Evolutionary conservation across 2,888 invertebrate genomes (phyloP).

Genomic region (Thymelicus lineola): DNA sequence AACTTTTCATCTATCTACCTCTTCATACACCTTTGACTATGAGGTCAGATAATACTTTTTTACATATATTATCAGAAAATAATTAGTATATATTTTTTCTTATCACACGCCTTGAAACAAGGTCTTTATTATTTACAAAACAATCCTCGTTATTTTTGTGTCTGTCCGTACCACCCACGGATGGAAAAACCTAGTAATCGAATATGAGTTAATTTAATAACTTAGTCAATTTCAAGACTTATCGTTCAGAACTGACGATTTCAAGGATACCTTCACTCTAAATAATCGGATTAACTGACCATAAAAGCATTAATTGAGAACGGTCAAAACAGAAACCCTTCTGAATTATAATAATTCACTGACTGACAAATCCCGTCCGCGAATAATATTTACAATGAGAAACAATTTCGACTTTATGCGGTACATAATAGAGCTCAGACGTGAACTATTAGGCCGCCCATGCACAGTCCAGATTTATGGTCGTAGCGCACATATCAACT

Average conservation of each 20-base stretch:
- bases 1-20: no score
- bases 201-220: neutral
- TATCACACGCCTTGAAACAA: no score
- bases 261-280: slow-evolving; percentile 29
- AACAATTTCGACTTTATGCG: slow-evolving; percentile 36
- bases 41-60: no score
- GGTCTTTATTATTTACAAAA: no score
- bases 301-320: slow-evolving; percentile 61
- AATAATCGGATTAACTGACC: slow-evolving; percentile 61
- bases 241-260: slow-evolving; percentile 19
- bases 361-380: slow-evolving; percentile 70
- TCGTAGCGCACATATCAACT: no score
- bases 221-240: slow-evolving; percentile 17
- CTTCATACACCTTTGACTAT: no score
- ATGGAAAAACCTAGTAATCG: no score
- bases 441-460: slow-evolving; percentile 36
- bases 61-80: no score
- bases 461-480: slow-evolving; percentile 38
- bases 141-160: no score
- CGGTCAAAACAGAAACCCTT: slow-evolving; percentile 67
- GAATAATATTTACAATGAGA: slow-evolving; percentile 34
- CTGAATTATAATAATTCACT: slow-evolving; percentile 56
- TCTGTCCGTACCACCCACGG: no score
- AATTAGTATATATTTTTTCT: no score
- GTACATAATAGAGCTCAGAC: slow-evolving; percentile 8